phyloP scores from a whole-genome alignment of 2,888 invertebrate genomes.

The Noctua janthina region DNA sequence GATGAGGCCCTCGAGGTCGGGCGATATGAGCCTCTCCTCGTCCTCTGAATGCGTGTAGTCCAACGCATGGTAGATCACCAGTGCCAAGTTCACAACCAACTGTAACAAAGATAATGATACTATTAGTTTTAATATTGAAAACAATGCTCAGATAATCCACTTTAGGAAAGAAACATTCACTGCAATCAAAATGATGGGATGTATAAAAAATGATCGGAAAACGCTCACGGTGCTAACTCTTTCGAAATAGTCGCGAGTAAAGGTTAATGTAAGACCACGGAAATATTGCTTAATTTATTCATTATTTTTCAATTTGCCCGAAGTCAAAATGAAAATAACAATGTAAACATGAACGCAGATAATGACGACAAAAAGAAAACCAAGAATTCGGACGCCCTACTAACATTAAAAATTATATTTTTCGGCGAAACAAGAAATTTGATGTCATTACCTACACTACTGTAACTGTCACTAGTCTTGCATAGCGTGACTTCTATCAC shows the following conservation, averaged over 20 bases:
- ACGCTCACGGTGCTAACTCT: not conserved
- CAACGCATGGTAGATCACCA: constrained; percentile 96
- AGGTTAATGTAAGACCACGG: not conserved
- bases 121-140: constrained; percentile 6
- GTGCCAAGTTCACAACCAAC: constrained; percentile 95
- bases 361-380: constrained; percentile 32
- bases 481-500: constrained; percentile 24
- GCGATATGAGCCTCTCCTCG: constrained; percentile 96
- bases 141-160: not conserved
- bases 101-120: constrained; percentile 84
- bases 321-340: not conserved
- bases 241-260: not conserved
- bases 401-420: constrained; percentile 15
- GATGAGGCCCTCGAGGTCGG: constrained; percentile 96
- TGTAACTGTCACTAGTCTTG: constrained; percentile 23
- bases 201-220: not conserved
- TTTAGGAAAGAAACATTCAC: not conserved
- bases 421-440: constrained; percentile 49
- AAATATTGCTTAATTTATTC: constrained; percentile 10
- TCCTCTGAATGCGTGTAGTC: constrained; percentile 96
- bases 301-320: constrained; percentile 7
- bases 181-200: not conserved
- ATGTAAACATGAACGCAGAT: constrained; percentile 9
- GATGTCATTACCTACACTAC: constrained; percentile 28
- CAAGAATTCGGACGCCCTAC: constrained; percentile 28